Percentiles rank a stretch among this genome's conserved stretches.
Evolutionary conservation across 2,797 vertebrate genomes (phyloP).

Genomic region (Pyrocephalus nanus): DNA sequence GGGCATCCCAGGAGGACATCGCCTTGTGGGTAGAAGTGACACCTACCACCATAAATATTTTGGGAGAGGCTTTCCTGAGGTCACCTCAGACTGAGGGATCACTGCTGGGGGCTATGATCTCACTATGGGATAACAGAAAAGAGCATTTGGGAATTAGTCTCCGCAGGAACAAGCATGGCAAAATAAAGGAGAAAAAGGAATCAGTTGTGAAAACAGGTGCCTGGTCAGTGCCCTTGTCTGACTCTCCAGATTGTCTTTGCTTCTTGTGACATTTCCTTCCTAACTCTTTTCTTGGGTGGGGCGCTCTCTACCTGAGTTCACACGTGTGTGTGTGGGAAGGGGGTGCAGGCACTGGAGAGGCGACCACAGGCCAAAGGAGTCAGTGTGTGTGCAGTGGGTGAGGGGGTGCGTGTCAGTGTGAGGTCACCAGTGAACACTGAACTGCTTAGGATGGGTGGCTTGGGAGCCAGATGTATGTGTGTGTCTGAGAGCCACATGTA

Average conservation of each 20-base stretch:
- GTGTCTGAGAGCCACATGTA: background rate
- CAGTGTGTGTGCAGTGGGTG: background rate
- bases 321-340: background rate
- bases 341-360: background rate
- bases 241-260: background rate
- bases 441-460: background rate
- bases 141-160: background rate
- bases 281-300: background rate
- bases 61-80: background rate
- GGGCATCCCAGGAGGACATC: background rate
- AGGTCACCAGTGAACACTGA: background rate
- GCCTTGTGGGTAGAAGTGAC: background rate
- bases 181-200: background rate
- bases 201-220: background rate
- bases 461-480: background rate
- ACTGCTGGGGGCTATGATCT: background rate
- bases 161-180: background rate
- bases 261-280: background rate
- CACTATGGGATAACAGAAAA: background rate
- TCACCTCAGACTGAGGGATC: background rate
- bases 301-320: background rate
- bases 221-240: background rate
- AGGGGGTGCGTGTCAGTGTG: background rate
- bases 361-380: background rate
- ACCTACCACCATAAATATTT: accelerated